phyloP scores from a whole-genome alignment of 2,113 vertebrate genomes.

The Lanius collurio region DNA sequence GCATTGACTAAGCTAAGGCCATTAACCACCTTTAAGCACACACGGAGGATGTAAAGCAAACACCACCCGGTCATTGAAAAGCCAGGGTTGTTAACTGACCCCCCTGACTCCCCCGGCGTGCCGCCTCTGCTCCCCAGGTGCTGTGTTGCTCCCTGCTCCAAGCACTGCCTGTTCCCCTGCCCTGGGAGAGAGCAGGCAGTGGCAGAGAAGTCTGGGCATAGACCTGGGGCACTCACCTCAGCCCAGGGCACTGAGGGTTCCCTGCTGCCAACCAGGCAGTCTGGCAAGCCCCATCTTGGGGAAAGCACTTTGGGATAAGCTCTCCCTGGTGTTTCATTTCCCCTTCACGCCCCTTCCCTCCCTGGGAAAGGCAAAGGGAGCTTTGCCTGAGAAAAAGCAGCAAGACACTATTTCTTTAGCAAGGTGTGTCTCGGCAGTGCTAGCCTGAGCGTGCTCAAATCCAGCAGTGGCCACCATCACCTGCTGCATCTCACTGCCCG shows the following conservation, averaged over 20 bases:
- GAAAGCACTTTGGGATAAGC: background rate
- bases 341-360: background rate
- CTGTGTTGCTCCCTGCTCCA: rapidly evolving
- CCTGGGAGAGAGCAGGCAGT: background rate
- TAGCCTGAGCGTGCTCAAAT: background rate
- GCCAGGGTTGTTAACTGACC: background rate
- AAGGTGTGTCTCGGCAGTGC: background rate
- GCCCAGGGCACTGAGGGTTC: background rate
- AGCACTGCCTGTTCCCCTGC: background rate
- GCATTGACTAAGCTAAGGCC: background rate
- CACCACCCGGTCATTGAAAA: background rate
- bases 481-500: background rate
- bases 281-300: background rate
- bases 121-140: background rate
- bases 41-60: background rate
- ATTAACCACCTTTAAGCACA: background rate
- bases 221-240: background rate
- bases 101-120: rapidly evolving
- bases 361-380: background rate
- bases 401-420: background rate
- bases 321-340: background rate
- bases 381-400: background rate
- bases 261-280: background rate
- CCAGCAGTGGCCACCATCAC: background rate
- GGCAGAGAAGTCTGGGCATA: background rate